These are phyloP conservation scores for Catocala sponsa DNA, from an alignment of 2,888 invertebrate species.

Conservation along the genomic window DNA sequence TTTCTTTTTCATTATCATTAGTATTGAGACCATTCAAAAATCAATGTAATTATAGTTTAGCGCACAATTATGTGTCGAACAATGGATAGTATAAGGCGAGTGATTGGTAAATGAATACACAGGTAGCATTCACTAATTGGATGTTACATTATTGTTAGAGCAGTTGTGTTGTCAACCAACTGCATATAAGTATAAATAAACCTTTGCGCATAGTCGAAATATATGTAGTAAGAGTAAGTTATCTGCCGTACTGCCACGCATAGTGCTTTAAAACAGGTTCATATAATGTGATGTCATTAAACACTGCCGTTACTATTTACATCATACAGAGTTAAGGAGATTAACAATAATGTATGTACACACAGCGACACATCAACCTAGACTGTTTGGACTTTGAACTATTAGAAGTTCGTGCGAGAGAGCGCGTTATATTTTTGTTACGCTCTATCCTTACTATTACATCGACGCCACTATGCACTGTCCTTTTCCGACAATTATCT, in stretches of 20 bases:
- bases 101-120: constrained; percentile 19
- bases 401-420: too few relatives aligned
- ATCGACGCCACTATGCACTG: too few relatives aligned
- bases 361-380: too few relatives aligned
- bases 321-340: constrained; percentile 36
- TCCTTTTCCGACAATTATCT: too few relatives aligned
- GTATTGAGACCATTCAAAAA: constrained; percentile 36
- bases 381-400: too few relatives aligned
- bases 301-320: constrained; percentile 58
- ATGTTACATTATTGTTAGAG: background rate
- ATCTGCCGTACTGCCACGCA: constrained; percentile 22
- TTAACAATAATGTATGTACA: constrained; percentile 28
- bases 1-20: constrained; percentile 30
- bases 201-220: background rate
- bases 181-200: constrained; percentile 1
- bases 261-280: constrained; percentile 28
- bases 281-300: constrained; percentile 44
- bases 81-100: constrained; percentile 39
- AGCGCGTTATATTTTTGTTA: too few relatives aligned
- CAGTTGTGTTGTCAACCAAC: background rate
- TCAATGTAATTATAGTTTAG: constrained; percentile 29
- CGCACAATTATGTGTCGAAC: constrained; percentile 25
- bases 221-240: constrained; percentile 5
- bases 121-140: background rate
- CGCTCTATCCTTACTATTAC: too few relatives aligned